Evolutionary conservation across 2,888 invertebrate species (phyloP), one percentile per base, ranked within the genome.

Genomic region (Drosophila kambysellisi): DNA sequence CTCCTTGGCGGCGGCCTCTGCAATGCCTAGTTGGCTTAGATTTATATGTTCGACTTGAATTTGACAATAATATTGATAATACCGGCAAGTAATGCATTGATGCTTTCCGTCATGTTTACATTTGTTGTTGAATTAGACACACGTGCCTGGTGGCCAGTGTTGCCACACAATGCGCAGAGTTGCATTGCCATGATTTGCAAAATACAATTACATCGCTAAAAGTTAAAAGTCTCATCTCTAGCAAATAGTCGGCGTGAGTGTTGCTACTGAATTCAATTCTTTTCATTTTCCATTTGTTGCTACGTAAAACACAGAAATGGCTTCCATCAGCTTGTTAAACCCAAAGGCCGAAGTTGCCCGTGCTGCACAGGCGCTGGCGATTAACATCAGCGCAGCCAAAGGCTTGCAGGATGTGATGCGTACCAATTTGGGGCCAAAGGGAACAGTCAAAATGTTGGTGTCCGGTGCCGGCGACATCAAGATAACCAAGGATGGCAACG

Each of bases 391-490:
- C 29, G 99, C 99, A 12, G 99, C 99, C 15, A 98, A 97, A 94
- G 99, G 99, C 57, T 96, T 99, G 84, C 99, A 99, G 94, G 99
- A 99, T 95, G 99, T 99, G 59, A 97, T 99, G 96, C 97, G 96
- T 94, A 97, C 98, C 87, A 99, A 99, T 94, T 95, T 99, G 91
- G 99, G 99, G n/a, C 99, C 99, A 1, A 99, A 98, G 94, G 99
- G 99, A 92, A 99, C 99, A 75, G 96, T 99, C 96, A 99, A 99
- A 96, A 99, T 99, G 99, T 94, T 99, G 92, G 99, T 99, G n/a
- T 99, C 99, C 52, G 99, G 99, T 25, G 96, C 99, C 43, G 99
- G 99, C 53, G 99, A 99, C 89, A 99, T 99, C 74, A 99, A 99
- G 94, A 97, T 99, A 78, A 99, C 99, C 4, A 99, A 99, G 93